phyloP scores from a whole-genome alignment of 2,888 invertebrate species.

The Nemapogon koenigi region DNA sequence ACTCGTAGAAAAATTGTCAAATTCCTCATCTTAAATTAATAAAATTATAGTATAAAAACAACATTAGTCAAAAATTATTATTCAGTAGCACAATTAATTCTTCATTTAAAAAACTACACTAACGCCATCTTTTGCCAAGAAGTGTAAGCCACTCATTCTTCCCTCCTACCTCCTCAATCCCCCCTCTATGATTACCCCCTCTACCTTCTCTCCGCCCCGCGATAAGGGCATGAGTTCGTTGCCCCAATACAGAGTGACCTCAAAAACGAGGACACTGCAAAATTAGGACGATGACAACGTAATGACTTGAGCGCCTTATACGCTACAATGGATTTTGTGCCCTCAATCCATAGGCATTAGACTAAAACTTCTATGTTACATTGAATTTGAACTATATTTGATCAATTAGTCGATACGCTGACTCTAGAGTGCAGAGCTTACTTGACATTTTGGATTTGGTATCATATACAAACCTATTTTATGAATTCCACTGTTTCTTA shows the following conservation, averaged over 20 bases:
- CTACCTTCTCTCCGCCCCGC: slow-evolving; percentile 38
- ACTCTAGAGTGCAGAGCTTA: slow-evolving; percentile 51
- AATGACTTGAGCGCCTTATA: slow-evolving; percentile 51
- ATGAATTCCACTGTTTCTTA: background rate
- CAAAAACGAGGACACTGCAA: slow-evolving; percentile 76
- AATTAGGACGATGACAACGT: slow-evolving; percentile 65
- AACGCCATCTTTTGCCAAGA: slow-evolving; percentile 52
- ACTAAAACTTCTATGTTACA: slow-evolving; percentile 23
- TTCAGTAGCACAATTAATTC: too few species aligned
- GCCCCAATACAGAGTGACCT: slow-evolving; percentile 69
- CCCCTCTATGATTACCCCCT: slow-evolving; percentile 21
- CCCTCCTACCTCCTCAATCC: slow-evolving; percentile 22
- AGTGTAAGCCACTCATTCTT: slow-evolving; percentile 30
- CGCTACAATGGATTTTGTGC: slow-evolving; percentile 34
- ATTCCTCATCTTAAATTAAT: too few species aligned
- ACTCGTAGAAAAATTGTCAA: too few species aligned
- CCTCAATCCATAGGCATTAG: slow-evolving; percentile 22
- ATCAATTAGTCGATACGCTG: slow-evolving; percentile 65
- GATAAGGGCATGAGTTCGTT: slow-evolving; percentile 66
- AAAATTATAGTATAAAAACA: too few species aligned
- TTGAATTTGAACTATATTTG: slow-evolving; percentile 52
- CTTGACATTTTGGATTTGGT: too few species aligned
- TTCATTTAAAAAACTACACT: too few species aligned
- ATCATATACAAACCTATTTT: too few species aligned
- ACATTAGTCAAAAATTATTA: too few species aligned